phyloP scores from a whole-genome alignment of 1,140 invertebrate species.

The Oryctes rhinoceros region DNA sequence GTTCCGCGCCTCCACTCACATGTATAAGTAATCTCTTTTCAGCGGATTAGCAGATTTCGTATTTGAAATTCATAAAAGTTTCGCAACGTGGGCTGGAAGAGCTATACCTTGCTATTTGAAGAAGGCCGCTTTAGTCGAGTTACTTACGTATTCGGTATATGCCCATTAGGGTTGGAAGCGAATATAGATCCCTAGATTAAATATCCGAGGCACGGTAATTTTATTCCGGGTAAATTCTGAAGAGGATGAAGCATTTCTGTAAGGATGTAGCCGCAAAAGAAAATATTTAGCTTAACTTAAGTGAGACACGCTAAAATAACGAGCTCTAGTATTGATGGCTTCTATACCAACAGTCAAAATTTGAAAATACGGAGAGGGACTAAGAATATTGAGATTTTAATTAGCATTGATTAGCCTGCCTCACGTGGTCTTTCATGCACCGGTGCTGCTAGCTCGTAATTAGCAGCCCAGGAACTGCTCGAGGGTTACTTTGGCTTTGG shows the following conservation, averaged over 20 bases:
- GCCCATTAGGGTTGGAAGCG: background rate
- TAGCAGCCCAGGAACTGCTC: too few species aligned
- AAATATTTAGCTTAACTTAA: background rate
- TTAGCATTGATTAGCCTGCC: too few species aligned
- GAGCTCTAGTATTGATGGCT: too few species aligned
- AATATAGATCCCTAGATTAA: background rate
- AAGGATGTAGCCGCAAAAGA: background rate
- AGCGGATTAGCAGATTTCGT: background rate
- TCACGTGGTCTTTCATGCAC: too few species aligned
- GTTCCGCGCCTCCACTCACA: background rate
- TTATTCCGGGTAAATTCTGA: constrained; percentile 1
- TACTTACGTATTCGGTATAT: background rate
- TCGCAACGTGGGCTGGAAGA: background rate
- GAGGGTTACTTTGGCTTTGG: too few species aligned
- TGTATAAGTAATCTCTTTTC: constrained; percentile 1
- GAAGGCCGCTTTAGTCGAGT: background rate
- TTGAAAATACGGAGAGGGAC: too few species aligned
- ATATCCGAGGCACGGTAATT: background rate
- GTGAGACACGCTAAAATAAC: too few species aligned
- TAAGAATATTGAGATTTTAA: too few species aligned
- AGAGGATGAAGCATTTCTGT: background rate
- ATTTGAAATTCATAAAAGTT: constrained; percentile 11
- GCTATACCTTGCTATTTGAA: background rate
- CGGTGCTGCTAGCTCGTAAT: too few species aligned
- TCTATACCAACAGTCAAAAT: too few species aligned